Conservation (phyloP, 2,888 invertebrate species). For the Sinotaia quadrata region DNA sequence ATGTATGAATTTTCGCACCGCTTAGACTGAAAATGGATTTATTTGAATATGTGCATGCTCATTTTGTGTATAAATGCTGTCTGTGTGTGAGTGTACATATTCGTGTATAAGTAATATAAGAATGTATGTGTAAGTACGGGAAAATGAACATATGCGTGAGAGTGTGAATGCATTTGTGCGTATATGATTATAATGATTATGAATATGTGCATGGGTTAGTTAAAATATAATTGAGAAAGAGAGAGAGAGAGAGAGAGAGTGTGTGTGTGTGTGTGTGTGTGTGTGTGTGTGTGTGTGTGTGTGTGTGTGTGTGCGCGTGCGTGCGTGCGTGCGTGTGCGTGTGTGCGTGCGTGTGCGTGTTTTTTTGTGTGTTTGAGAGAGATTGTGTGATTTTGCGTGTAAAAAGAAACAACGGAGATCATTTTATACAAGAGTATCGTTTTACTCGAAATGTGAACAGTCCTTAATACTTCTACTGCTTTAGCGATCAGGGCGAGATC, state of each 20-base stretch:
- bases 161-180: background rate
- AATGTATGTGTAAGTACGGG: too few relatives aligned
- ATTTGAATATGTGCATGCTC: background rate
- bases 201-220: background rate
- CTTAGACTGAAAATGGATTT: background rate
- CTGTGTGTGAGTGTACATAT: background rate
- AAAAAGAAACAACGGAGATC: too few relatives aligned
- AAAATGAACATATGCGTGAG: too few relatives aligned
- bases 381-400: background rate
- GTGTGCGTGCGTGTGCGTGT: slow-evolving; percentile 1
- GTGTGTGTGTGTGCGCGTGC: slow-evolving; percentile 5
- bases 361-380: background rate
- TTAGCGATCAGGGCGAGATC: too few relatives aligned
- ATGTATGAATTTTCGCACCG: background rate
- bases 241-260: background rate
- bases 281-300: slow-evolving; percentile 8
- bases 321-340: slow-evolving; percentile 8
- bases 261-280: slow-evolving; percentile 11
- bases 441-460: too few relatives aligned
- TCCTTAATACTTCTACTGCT: too few relatives aligned
- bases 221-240: background rate
- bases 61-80: background rate
- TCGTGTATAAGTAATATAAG: background rate
- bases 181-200: background rate
- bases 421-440: too few relatives aligned